Percentiles rank a stretch among this genome's conserved stretches.
phyloP scores from a whole-genome alignment of 2,797 vertebrate species.

The Thripadectes ignobilis region DNA sequence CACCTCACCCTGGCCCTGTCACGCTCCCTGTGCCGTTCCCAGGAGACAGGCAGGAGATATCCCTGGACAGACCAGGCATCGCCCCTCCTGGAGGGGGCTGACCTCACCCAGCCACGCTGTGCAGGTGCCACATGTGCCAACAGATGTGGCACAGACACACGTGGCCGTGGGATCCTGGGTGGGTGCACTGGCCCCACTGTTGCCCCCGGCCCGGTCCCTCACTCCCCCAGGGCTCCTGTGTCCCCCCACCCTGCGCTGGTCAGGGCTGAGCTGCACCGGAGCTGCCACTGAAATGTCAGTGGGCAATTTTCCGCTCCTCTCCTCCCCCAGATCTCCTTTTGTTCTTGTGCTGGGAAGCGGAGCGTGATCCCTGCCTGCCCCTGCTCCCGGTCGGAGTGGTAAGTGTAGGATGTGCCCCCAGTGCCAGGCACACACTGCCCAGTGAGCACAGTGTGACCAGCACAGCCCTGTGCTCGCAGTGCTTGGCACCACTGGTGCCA shows the following conservation, averaged over 20 bases:
- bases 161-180: rapidly evolving
- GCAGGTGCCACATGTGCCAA: rapidly evolving
- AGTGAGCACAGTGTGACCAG: rapidly evolving
- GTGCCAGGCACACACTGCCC: neutral
- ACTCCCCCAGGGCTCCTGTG: rapidly evolving
- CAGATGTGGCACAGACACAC: neutral
- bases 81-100: neutral
- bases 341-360: neutral
- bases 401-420: neutral
- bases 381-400: neutral
- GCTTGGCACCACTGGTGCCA: neutral
- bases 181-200: rapidly evolving
- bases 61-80: rapidly evolving
- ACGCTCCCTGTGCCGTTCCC: neutral
- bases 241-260: rapidly evolving
- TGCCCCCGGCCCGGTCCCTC: neutral
- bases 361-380: neutral
- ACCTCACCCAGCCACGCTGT: rapidly evolving
- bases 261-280: rapidly evolving
- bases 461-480: rapidly evolving
- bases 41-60: neutral
- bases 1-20: rapidly evolving
- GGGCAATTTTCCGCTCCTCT: neutral
- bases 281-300: neutral
- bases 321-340: neutral